Percentiles rank a stretch among this genome's conserved stretches.
phyloP scores from a whole-genome alignment of 2,797 vertebrate species.

The Pipistrellus kuhlii region DNA sequence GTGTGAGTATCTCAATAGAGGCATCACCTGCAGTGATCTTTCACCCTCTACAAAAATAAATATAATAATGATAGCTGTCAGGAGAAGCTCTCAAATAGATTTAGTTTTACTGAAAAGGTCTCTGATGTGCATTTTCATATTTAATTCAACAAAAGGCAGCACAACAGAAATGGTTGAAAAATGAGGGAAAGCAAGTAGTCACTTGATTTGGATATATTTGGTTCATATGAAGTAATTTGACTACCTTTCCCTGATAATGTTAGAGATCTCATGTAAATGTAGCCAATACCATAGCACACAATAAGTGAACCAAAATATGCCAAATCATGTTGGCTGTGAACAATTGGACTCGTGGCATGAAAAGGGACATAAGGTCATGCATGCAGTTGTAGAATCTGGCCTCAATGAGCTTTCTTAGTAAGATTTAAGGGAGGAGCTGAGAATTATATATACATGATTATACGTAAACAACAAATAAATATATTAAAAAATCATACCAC shows the following conservation, averaged over 20 bases:
- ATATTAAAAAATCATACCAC: no score
- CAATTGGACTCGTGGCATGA: background rate
- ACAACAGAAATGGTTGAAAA: background rate
- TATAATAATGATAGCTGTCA: background rate
- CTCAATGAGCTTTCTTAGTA: background rate
- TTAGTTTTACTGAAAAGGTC: background rate
- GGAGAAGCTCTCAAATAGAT: background rate
- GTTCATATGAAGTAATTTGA: background rate
- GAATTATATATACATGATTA: background rate
- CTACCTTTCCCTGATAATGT: background rate
- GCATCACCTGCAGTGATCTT: background rate
- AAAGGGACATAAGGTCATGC: background rate
- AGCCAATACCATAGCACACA: background rate
- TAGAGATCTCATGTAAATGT: background rate
- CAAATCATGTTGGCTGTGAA: background rate
- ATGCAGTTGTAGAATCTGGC: background rate
- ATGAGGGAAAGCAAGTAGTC: background rate
- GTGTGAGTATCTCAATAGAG: background rate
- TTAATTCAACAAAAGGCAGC: conserved; percentile 27
- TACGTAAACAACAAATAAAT: background rate
- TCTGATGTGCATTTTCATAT: background rate
- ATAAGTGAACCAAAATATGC: background rate
- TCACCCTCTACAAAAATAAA: background rate
- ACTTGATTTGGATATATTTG: conserved; percentile 5
- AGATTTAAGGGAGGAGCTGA: background rate